Percentiles rank a stretch among this genome's conserved stretches.
Evolutionary conservation across 2,888 invertebrate species (phyloP).

Genomic region (Lochmaea capreae): DNA sequence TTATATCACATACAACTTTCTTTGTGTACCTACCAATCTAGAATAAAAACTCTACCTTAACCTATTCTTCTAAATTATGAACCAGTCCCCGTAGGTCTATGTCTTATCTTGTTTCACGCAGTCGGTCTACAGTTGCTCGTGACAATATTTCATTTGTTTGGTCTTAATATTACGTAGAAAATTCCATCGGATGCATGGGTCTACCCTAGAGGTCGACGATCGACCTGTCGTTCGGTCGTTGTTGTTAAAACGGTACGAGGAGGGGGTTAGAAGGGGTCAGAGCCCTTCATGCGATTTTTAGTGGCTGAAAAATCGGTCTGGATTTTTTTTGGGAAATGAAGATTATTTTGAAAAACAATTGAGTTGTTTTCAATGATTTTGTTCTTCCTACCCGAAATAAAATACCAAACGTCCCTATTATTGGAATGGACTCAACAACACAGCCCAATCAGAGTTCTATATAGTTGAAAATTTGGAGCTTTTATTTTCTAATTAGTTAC

Average conservation of each 20-base stretch:
- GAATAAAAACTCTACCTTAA: constrained; percentile 6
- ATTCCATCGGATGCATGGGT: constrained; percentile 12
- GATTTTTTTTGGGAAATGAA: background rate
- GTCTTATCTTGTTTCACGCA: constrained; percentile 32
- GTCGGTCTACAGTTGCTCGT: constrained; percentile 23
- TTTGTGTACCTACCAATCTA: background rate
- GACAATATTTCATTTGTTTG: constrained; percentile 13
- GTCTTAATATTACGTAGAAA: constrained; percentile 5
- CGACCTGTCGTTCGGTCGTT: constrained; percentile 35
- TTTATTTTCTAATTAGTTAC: no score
- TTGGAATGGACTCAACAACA: no score
- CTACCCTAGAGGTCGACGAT: constrained; percentile 38
- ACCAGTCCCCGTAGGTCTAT: constrained; percentile 29
- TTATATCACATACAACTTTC: background rate
- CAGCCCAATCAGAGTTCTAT: no score
- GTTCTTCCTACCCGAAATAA: no score
- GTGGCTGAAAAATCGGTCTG: background rate
- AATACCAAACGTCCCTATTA: no score
- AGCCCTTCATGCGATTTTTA: background rate
- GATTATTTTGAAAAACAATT: no score
- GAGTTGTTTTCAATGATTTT: no score
- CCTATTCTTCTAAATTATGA: constrained; percentile 22
- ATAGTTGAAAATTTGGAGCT: no score
- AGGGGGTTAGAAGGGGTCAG: constrained; percentile 11
- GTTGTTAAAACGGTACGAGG: constrained; percentile 3